Evolutionary conservation across 2,797 vertebrate species (phyloP), one percentile per base, ranked within the genome.

Genomic region (Cyclopterus lumpus): DNA sequence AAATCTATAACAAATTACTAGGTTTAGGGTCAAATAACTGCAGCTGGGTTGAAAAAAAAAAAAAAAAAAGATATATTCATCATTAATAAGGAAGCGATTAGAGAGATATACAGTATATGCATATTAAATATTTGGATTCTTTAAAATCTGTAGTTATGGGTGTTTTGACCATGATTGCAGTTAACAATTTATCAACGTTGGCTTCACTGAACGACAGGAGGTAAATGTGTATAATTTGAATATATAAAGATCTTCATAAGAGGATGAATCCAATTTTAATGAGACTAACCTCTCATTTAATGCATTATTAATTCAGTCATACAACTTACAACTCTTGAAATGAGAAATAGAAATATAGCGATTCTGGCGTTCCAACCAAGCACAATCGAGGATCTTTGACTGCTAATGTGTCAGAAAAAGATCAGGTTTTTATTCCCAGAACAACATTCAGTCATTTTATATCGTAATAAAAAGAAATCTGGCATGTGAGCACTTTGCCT

Each of bases 251-350:
- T 5, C 2, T 30, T 44, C 15, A 46, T 54, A 36, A 16, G 0
- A 0, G 12, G 6, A 40, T 8, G 40, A 6, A 10, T 22, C 3
- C 6, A 4, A 11, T 30, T 53, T 40, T 32, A 9, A 40, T 40
- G 0, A 60, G 14, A 54, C 54, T 26, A 8, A 46, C 36, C 5
- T 20, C 0, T 22, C 1, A 49, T 60, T 65, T 54, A 14, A 81
- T 14, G n/a, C 12, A 34, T 75, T 1, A 28, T 46, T 46, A 18
- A 54, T 63, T 55, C 11, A 34, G 49, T 70, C 7, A 48, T 1
- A 54, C 5, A 54, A 44, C 34, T 70, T 1, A 54, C 5, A 54
- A 44, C 34, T 70, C 28, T 53, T 73, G 15, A 60, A 40, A 66
- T 49, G 53, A 48, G 12, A 48, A 67, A 63, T 34, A 8, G 7